Conservation (phyloP, 2,797 vertebrate genomes). For the Melanotaenia parkinsoni region DNA sequence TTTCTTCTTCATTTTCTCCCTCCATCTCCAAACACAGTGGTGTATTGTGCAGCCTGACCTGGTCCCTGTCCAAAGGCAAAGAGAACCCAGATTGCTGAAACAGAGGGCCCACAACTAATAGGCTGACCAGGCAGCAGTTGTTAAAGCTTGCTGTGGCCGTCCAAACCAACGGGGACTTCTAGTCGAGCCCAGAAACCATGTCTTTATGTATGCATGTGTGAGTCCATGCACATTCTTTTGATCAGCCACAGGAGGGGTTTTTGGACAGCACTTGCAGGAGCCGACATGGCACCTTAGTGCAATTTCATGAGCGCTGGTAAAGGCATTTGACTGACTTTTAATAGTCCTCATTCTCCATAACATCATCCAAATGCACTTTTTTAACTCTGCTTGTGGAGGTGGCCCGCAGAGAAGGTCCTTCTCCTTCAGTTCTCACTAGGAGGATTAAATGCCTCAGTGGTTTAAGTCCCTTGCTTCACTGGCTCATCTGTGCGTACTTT, state of each 20-base stretch:
- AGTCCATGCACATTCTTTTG: conserved; percentile 52
- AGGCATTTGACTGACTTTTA: conserved; percentile 78
- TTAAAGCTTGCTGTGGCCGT: conserved; percentile 64
- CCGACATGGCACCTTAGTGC: conserved; percentile 65
- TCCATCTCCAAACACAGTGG: conserved; percentile 71
- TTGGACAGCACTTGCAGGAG: conserved; percentile 60
- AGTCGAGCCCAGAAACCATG: conserved; percentile 52
- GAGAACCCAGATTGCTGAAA: conserved; percentile 81
- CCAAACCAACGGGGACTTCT: conserved; percentile 72
- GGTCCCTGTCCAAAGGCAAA: conserved; percentile 77
- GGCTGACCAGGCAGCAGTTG: conserved; percentile 68
- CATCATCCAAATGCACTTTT: conserved; percentile 60
- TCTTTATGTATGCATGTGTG: conserved; percentile 11
- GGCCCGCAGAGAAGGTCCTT: conserved; percentile 31
- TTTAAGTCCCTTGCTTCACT: conserved; percentile 45
- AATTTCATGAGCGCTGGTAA: conserved; percentile 77
- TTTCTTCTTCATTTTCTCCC: conserved; percentile 43
- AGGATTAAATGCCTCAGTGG: conserved; percentile 53
- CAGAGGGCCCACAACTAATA: conserved; percentile 74
- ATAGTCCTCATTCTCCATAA: conserved; percentile 68
- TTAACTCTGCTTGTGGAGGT: conserved; percentile 47
- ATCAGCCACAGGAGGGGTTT: conserved; percentile 70
- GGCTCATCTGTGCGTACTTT: conserved; percentile 30
- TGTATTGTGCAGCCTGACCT: conserved; percentile 77
- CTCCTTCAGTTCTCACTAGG: conserved; percentile 20